These are phyloP conservation scores for Sphaerophoria taeniata DNA, from an alignment of 2,888 invertebrate species.

Conservation along the genomic window DNA sequence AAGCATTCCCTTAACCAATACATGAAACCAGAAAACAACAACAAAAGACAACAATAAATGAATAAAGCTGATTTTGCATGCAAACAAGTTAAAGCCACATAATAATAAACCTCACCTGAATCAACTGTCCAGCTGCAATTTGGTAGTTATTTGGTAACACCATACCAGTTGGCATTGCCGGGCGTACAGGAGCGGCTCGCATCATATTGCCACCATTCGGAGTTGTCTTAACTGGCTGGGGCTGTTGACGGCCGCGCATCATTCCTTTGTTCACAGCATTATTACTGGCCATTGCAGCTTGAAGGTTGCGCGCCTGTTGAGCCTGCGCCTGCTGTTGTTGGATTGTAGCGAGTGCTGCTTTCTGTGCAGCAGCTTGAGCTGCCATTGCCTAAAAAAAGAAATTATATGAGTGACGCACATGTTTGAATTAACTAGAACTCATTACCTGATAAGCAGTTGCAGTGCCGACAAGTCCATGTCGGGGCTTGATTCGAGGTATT, in stretches of 20 bases:
- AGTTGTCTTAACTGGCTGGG: constrained; percentile 76
- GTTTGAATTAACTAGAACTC: not conserved
- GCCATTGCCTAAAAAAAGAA: constrained; percentile 80
- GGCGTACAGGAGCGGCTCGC: constrained; percentile 79
- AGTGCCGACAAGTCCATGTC: constrained; percentile 82
- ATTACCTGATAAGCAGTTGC: constrained; percentile 83
- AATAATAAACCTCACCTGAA: constrained; percentile 78
- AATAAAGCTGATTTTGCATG: constrained; percentile 27
- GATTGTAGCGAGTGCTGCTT: constrained; percentile 81
- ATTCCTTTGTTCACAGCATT: constrained; percentile 77
- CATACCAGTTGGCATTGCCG: constrained; percentile 79
- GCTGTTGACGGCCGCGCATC: constrained; percentile 80
- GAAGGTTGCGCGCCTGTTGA: constrained; percentile 80
- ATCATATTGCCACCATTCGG: constrained; percentile 77
- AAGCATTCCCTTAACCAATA: not conserved
- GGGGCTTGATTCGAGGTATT: constrained; percentile 87
- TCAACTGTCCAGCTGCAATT: constrained; percentile 80
- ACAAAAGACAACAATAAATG: constrained; percentile 19
- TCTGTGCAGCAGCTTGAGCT: constrained; percentile 82
- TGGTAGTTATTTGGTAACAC: constrained; percentile 82
- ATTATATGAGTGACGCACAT: not conserved
- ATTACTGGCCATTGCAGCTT: constrained; percentile 78
- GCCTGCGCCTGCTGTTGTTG: constrained; percentile 81
- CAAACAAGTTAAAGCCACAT: constrained; percentile 7
- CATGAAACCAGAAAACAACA: not conserved